Evolutionary conservation across 2,797 vertebrate genomes (phyloP), one percentile per base, ranked within the genome.

Genomic region (Ctenosaura bakeri): DNA sequence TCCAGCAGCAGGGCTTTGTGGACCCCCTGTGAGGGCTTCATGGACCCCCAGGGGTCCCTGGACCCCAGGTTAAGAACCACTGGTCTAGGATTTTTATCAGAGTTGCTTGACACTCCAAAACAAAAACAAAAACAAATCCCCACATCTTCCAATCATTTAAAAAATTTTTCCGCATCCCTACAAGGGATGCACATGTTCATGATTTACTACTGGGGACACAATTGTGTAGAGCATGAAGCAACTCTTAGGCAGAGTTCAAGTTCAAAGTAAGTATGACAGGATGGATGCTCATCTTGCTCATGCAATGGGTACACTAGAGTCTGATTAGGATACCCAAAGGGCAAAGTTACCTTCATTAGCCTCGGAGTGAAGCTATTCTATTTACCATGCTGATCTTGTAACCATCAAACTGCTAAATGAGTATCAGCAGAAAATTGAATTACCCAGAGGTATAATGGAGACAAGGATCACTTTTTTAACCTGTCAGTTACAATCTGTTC

Each of bases 401-500:
- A 94, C 88, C 82, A 93, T 0, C 71, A 56, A 95, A 88, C 85
- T 92, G 90, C 90, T 94, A 93, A 94, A 93, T 92, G 89, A 90
- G 92, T 92, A 92, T 91, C 84, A 88, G 46, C 81, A 78, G 90
- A 93, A 96, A 95, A 94, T 91, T 79, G 64, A 93, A 92, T 95
- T 95, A 92, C 90, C 94, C 38, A 22, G 87, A 89, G 71, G 50
- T 85, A 42, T 90, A 94, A 94, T 85, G 69, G 71, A 85, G 88
- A 93, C 90, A 93, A 85, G 78, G 71, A 88, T 91, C 0, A 0
- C 80, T 94, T 94, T 94, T 92, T 88, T 92, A 90, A 94, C 90
- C 94, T 96, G 92, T 90, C 94, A 91, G 8, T 93, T 94, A 90
- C 90, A 95, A 93, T 95, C 92, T 94, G 87, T 92, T 96, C 89